Evolutionary conservation across 2,888 invertebrate species (phyloP), one percentile per base, ranked within the genome.

Genomic region (Hofmannophila pseudospretella): DNA sequence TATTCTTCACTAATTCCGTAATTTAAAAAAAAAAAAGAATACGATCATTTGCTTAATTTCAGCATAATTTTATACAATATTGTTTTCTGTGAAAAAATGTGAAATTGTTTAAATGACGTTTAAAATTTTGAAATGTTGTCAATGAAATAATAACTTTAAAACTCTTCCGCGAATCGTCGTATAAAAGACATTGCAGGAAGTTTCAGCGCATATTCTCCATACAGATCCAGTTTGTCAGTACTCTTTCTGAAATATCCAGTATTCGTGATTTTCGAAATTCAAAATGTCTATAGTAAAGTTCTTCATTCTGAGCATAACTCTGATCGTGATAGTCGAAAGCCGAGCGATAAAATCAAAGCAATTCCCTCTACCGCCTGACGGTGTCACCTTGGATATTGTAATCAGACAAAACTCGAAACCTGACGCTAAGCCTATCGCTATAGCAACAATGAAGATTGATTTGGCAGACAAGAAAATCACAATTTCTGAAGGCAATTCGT

Each of bases 331-430:
- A 23, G 49, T 50, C 28, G 49, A 59, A 35, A 43, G 54, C 19
- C 34, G 45, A 28, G 45, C 48, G 32, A 32, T 58, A 12, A 45
- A 41, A 33, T 32, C 44, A 5, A 31, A 5, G 5, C 16, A 32
- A 13, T 23, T 49, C 33, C 39, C 44, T 16, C 23, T 61, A 27
- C 47, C 54, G 23, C 25, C 45, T 4, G 46, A 54, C 43, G 57
- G 52, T 26, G 29, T 54, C 14, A 44, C 42, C 8, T 27, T 59
- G 34, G 53, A 59, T n/a, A 42, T 55, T 9, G 32, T 41, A 4
- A 45, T 59, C 19, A 51, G 47, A 10, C 44, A 41, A 7, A 46
- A 54, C 29, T 22, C 25, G 1, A 42, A 42, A 2, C 38, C 13
- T 7, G 28, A 28, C 11, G 30, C 12, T 4, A 28, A 23, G 7